Evolutionary conservation across 2,113 vertebrate species (phyloP).

Genomic region (Chaetodon auriga): DNA sequence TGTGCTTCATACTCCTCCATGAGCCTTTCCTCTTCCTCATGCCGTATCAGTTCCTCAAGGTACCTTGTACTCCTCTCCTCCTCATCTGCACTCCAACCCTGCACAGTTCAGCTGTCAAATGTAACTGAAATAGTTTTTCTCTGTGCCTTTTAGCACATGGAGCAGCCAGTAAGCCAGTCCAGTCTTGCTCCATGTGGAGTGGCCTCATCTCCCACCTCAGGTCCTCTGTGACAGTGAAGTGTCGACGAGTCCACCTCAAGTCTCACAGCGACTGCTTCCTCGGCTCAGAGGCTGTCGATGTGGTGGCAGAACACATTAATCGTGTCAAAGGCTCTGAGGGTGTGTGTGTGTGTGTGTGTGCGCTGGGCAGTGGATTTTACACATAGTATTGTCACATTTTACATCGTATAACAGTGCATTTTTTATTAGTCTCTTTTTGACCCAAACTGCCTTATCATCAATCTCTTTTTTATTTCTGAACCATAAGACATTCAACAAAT

Average conservation of each 20-base stretch:
- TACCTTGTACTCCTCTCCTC: not conserved
- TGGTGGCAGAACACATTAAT: conserved; percentile 86
- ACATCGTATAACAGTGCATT: not conserved
- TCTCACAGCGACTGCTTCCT: conserved; percentile 92
- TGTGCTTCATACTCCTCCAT: not conserved
- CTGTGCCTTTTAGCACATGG: conserved; percentile 80
- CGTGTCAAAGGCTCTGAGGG: conserved; percentile 79
- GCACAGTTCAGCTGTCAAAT: not conserved
- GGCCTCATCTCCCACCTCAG: conserved; percentile 91
- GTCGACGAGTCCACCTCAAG: conserved; percentile 89
- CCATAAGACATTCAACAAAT: not conserved
- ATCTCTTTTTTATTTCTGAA: not conserved
- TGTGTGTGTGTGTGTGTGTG: conserved; percentile 9
- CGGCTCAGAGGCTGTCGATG: conserved; percentile 93
- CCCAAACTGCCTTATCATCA: not conserved
- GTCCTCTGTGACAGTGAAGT: conserved; percentile 91
- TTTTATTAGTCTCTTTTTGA: not conserved
- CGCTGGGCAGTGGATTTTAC: no score
- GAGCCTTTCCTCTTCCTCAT: not conserved
- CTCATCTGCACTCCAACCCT: not conserved
- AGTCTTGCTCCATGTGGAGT: conserved; percentile 90
- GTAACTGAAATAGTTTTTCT: no score
- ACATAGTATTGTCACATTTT: not conserved
- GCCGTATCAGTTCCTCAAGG: not conserved
- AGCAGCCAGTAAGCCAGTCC: conserved; percentile 86